These are phyloP conservation scores for Sakesphorus luctuosus DNA, from an alignment of 2,113 vertebrate species.

Conservation along the genomic window DNA sequence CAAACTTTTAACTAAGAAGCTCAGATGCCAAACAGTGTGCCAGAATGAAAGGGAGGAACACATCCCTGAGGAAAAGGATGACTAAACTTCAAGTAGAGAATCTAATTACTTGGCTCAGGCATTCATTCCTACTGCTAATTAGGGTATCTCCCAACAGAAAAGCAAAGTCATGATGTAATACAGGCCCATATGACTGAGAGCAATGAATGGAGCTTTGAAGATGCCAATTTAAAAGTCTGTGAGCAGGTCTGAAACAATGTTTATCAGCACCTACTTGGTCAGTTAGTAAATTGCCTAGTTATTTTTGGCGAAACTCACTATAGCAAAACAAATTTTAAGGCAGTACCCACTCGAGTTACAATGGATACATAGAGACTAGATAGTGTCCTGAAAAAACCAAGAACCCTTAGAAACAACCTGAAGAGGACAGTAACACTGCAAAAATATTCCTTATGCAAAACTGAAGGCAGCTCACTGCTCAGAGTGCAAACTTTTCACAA, in stretches of 20 bases:
- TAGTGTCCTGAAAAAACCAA: background rate
- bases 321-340: background rate
- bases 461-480: background rate
- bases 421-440: background rate
- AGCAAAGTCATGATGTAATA: background rate
- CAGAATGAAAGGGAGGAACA: background rate
- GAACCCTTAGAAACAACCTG: background rate
- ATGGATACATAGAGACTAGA: background rate
- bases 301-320: background rate
- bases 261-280: background rate
- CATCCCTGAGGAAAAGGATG: background rate
- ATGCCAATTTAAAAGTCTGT: background rate
- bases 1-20: background rate
- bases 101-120: slow-evolving; percentile 36
- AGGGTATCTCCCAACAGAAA: slow-evolving; percentile 40
- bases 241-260: background rate
- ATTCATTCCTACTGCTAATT: slow-evolving; percentile 14
- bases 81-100: slow-evolving; percentile 32
- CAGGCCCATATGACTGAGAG: background rate
- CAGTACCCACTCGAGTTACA: background rate
- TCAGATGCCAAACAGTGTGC: background rate
- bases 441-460: background rate
- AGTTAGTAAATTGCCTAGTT: background rate
- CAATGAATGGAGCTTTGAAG: background rate
- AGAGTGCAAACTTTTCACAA: rapidly evolving